Base-by-base conservation (phyloP, 2,888 invertebrate species). In the Dorcus hopei region DNA sequence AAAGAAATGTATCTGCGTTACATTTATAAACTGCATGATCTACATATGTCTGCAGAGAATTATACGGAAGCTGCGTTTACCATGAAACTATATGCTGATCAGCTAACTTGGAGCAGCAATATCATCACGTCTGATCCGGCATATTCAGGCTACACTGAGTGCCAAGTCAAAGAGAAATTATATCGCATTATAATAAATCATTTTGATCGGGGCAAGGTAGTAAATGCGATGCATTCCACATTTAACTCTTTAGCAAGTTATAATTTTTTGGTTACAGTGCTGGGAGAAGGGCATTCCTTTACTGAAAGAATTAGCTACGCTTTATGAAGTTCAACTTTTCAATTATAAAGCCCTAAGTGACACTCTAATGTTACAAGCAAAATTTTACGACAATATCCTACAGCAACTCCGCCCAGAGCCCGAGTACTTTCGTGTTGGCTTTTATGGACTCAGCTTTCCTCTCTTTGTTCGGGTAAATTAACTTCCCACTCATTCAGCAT, bases 271-370 rank as follows among this genome's bases (percentile, higher is more conserved):
- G 40, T 77, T 81, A 39, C 74, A 90, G 87, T 93, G 95, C 69
- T 97, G 97, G 97, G 97, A 97, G 74, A 94, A 95, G 79, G 96
- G 95, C 1, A 88, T 97, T 40, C 95, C 95, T 0, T 76, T 97
- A 41, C 89, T 95, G 66, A 95, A 96, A 72, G 95, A 96, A 74
- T 78, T 97, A 62, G 93, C 93, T 0, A 84, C 86, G 9, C 81
- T 95, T 1, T 96, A 97, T 77, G 96, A 97, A 78, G 88, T 86
- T 9, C 87, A 88, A 62, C 80, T 93, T 14, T 95, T 91, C 73
- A 93, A 95, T 79, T 97, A 95, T 76, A 88, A 88, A 51, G 92
- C 94, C 59, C 81, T 97, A 11, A 91, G 94, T 67, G 87, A 90
- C 64, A 90, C 93, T 60, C 80, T 97, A 61, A 88, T 90, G 68